Base-by-base conservation (phyloP, 2,113 vertebrate genomes). In the Prolemur simus region DNA sequence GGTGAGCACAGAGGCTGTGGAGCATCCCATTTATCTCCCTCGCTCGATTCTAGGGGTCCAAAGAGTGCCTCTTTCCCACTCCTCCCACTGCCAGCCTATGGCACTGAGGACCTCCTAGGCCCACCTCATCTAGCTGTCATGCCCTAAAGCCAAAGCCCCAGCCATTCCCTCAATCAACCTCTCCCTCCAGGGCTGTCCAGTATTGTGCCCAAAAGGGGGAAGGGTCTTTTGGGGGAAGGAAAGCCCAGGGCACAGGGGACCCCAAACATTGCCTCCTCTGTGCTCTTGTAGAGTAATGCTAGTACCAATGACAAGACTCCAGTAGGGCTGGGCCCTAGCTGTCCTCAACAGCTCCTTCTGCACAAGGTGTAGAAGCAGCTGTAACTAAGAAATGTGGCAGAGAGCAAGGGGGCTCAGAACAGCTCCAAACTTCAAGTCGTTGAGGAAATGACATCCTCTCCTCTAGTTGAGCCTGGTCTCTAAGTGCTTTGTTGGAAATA, bases 401-500 rank as follows among this genome's bases (percentile, higher is more conserved):
- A 58, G 29, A 56, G 6, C 25, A 20, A 25, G 13, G 39, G 11
- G 18, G 45, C n/a, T 56, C 42, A 71, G 25, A 18, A 74, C 6
- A 78, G 81, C 60, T 34, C 89, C 66, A 37, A 58, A 66, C 27
- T 17, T 54, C 29, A 74, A 63, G 32, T 60, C 29, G 20, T 56
- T n/a, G n/a, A 58, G 66, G 83, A 88, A 78, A 77, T 11, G 21
- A 45, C 15, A 68, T 20, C 37, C 13, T 37, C 8, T 84, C 29
- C 76, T 88, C 8, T 45, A 23, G n/a, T 27, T 69, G 80, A 34
- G 13, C 39, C 47, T 58, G 39, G 27, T 82, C 34, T 58, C 34
- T 58, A 47, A 95, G 45, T 77, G 60, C 54, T 91, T 94, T 95
- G 82, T 69, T 94, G 74, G 86, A 94, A 96, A 95, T 60, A 74